Evolutionary conservation across 30 jellyfish, hydroid and myxozoan genomes (phyloP), one percentile per base, ranked within the genome.

Genomic region (Turritopsis dohrnii): DNA sequence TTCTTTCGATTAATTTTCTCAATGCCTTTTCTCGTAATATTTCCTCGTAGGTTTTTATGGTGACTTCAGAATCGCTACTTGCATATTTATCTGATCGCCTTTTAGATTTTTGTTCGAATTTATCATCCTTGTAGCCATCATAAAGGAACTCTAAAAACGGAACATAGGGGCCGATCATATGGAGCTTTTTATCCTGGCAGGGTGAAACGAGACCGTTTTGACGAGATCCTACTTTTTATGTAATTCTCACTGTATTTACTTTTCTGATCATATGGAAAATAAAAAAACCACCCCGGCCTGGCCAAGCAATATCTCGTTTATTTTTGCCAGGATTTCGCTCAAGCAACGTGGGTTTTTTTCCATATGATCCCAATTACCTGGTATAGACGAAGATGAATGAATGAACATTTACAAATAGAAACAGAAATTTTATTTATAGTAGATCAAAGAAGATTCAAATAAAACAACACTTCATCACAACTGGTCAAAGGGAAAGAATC

Each of bases 11-110:
- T 88, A 87, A 72, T 72, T 94, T 89, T 66, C 99, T 76, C 84
- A 94, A 53, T 16, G 96, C 99, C 52, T 94, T 94, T 53, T 94
- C 99, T 25, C 99, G 81, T 27, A 94, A 80, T 18, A 94, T 94
- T 81, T 94, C 99, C 41, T 94, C 99, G 53, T 94, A 94, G 0
- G 93, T 41, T 54, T 94, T 94, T 54, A 94, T 88, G 41, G 54
- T 90, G 84, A 93, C 86, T 8, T 89, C 90, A 1, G 85, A 71
- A 27, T 54, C 93, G n/a, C 90, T 23, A n/a, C 72, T 29, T 19
- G 83, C 88, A 52, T 1, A 18, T 19, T 27, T 23, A 53, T 24
- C 29, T 8, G 24, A 52, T 22, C 27, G 54, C 25, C 7, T 71
- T 27, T 66, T 66, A 65, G 30, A 8, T 18, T 28, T 82, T 28